Evolutionary conservation across 2,888 invertebrate species (phyloP).

Genomic region (Zonitis immaculata): DNA sequence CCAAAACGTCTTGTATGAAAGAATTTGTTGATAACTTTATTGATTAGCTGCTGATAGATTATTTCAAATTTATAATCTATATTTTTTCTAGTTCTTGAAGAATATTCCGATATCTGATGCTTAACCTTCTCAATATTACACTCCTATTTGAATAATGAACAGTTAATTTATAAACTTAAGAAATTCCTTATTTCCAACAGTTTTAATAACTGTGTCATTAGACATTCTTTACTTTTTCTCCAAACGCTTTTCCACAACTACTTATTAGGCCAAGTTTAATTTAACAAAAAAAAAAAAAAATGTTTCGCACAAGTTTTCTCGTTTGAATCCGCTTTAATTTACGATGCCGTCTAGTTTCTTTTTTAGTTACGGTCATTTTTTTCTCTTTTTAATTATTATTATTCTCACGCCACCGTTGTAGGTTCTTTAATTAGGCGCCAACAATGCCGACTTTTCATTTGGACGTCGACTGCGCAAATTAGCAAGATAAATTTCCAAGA

Average conservation of each 20-base stretch:
- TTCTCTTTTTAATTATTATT: too few relatives aligned
- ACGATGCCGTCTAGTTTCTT: slow-evolving; percentile 19
- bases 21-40: too few relatives aligned
- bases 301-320: slow-evolving; percentile 24
- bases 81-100: too few relatives aligned
- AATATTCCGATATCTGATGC: too few relatives aligned
- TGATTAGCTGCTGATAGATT: too few relatives aligned
- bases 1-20: too few relatives aligned
- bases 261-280: slow-evolving; percentile 41
- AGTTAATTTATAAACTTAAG: slow-evolving; percentile 14
- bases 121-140: too few relatives aligned
- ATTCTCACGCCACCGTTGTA: background rate
- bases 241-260: too few relatives aligned
- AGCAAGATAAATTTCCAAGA: slow-evolving; percentile 25
- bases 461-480: slow-evolving; percentile 18
- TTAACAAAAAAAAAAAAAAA: too few relatives aligned
- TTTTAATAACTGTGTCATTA: slow-evolving; percentile 15
- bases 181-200: slow-evolving; percentile 11
- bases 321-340: slow-evolving; percentile 20
- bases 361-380: too few relatives aligned
- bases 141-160: slow-evolving; percentile 12
- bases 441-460: slow-evolving; percentile 20
- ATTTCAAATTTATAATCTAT: too few relatives aligned
- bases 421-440: slow-evolving; percentile 24
- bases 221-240: background rate